These are phyloP conservation scores for Diaprepes abbreviatus DNA, from an alignment of 2,888 invertebrate genomes.

Conservation along the genomic window DNA sequence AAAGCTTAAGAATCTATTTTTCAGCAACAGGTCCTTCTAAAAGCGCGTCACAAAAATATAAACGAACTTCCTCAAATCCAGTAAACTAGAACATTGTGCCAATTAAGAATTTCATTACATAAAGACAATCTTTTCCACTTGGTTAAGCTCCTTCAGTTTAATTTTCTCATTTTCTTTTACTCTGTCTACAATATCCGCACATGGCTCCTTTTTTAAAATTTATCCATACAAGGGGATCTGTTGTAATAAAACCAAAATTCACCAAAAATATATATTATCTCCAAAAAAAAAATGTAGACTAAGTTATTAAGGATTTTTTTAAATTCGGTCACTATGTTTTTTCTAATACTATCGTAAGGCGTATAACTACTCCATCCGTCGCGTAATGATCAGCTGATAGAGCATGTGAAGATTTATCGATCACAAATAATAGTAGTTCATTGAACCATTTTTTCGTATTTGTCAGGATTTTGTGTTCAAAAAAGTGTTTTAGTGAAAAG, in stretches of 20 bases:
- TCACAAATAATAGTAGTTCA: too few species aligned
- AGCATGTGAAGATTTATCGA: too few species aligned
- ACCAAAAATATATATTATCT: neutral
- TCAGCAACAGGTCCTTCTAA: neutral
- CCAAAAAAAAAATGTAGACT: too few species aligned
- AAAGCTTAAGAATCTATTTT: neutral
- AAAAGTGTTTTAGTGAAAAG: too few species aligned
- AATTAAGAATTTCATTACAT: neutral
- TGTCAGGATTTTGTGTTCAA: too few species aligned
- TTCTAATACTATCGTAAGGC: too few species aligned
- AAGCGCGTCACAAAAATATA: neutral
- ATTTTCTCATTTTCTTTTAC: neutral
- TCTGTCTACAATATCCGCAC: neutral
- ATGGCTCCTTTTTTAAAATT: neutral
- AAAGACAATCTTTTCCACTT: slow-evolving; percentile 1
- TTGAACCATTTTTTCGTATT: too few species aligned
- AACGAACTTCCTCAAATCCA: neutral
- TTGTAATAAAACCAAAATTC: neutral
- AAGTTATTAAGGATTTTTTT: too few species aligned
- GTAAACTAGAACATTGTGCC: neutral
- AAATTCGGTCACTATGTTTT: too few species aligned
- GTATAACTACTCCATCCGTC: too few species aligned
- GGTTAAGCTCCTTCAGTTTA: neutral
- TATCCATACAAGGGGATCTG: neutral
- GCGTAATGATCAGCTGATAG: too few species aligned